phyloP scores from a whole-genome alignment of 2,888 invertebrate species.

The Pomacea canaliculata region DNA sequence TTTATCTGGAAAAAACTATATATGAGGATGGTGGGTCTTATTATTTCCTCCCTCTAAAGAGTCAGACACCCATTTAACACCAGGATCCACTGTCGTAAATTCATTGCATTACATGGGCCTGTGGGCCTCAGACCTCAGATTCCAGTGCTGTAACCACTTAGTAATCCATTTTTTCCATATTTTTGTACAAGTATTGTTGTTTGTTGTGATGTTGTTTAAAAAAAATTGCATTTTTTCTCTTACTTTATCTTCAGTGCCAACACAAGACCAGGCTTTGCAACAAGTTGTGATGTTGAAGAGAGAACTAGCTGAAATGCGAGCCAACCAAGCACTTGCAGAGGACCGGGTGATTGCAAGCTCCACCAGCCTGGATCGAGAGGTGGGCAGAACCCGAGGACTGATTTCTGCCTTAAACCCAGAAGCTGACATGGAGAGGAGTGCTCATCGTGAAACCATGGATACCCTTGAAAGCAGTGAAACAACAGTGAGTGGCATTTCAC shows the following conservation, averaged over 20 bases:
- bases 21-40: too few relatives aligned
- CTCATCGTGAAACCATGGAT: slow-evolving; percentile 67
- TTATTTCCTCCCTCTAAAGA: too few relatives aligned
- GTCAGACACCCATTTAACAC: too few relatives aligned
- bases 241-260: slow-evolving; percentile 54
- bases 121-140: too few relatives aligned
- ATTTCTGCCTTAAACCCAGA: slow-evolving; percentile 51
- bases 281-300: slow-evolving; percentile 68
- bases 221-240: too few relatives aligned
- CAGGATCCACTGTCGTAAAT: too few relatives aligned
- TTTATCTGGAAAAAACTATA: too few relatives aligned
- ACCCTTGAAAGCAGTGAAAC: slow-evolving; percentile 66
- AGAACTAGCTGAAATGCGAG: slow-evolving; percentile 68
- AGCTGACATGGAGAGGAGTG: slow-evolving; percentile 65
- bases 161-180: too few relatives aligned
- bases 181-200: too few relatives aligned
- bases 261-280: slow-evolving; percentile 67
- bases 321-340: slow-evolving; percentile 59
- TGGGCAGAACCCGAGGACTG: slow-evolving; percentile 58
- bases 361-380: slow-evolving; percentile 55
- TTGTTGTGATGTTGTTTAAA: too few relatives aligned
- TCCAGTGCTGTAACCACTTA: too few relatives aligned
- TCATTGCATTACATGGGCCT: too few relatives aligned
- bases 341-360: slow-evolving; percentile 47
- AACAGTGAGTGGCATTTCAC: slow-evolving; percentile 44